Evolutionary conservation across 2,797 vertebrate species (phyloP), one percentile per base, ranked within the genome.

Genomic region (Lithobates sylvaticus): DNA sequence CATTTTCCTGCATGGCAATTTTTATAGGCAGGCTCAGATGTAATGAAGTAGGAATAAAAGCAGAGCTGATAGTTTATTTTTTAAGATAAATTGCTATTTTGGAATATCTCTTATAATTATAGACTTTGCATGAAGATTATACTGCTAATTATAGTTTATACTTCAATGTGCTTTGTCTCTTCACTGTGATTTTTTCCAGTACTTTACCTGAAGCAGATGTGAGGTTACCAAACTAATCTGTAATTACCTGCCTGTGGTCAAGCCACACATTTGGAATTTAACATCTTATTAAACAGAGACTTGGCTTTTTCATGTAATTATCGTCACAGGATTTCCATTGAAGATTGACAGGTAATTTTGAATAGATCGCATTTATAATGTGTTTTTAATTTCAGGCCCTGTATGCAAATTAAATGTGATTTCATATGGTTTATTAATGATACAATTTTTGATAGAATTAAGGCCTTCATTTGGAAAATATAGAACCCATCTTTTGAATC

Each of bases 141-240:
- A 65, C 44, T n/a, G 76, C 58, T 80, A 80, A 85, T 85, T 80
- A 85, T 75, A 80, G 76, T 75, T 85, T 85, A 74, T 58, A 79
- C 77, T 74, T 74, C 39, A 80, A 34, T 23, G 70, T 80, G 77
- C 70, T 85, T 85, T 85, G 77, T 85, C 71, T 71, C 76, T 74
- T 27, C 68, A 74, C 21, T 68, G 36, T 80, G 54, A 68, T 34
- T 54, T 73, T 85, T 85, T 39, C 50, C 67, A 44, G 39, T 58
- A 29, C 58, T 79, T 75, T 80, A 80, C 84, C 76, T 85, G 84
- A 64, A 85, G 84, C 76, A 85, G 84, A 79, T 80, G 84, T 80
- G 84, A 85, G 70, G 69, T 65, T 79, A 47, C 64, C 36, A 74
- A 39, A 73, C 70, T 78, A 61, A 68, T 85, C 69, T 74, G 54